Evolutionary conservation across 2,888 invertebrate genomes (phyloP).

Genomic region (Iselma pallidipennis): DNA sequence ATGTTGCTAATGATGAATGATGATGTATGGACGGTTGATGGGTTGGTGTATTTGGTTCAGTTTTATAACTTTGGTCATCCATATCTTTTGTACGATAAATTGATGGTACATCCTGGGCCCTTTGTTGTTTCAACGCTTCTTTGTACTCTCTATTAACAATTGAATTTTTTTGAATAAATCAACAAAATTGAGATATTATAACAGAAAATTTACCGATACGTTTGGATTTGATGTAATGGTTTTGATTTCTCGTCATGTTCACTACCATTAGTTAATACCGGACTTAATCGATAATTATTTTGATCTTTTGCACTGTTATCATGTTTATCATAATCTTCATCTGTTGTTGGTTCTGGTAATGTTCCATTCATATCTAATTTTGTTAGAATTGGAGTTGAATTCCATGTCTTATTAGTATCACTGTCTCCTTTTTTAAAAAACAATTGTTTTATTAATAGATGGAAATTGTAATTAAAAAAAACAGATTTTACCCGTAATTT

Average conservation of each 20-base stretch:
- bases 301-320: slow-evolving; percentile 17
- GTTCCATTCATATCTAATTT: slow-evolving; percentile 40
- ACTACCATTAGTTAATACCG: slow-evolving; percentile 60
- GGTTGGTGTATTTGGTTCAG: slow-evolving; percentile 58
- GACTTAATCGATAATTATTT: slow-evolving; percentile 16
- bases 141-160: slow-evolving; percentile 79
- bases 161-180: background rate
- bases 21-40: slow-evolving; percentile 49
- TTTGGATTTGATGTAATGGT: slow-evolving; percentile 71
- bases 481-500: slow-evolving; percentile 63
- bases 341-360: slow-evolving; percentile 50
- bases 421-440: background rate
- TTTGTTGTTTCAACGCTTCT: slow-evolving; percentile 84
- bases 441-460: no score
- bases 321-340: slow-evolving; percentile 44
- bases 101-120: slow-evolving; percentile 72
- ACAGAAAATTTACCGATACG: slow-evolving; percentile 67
- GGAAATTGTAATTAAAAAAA: no score
- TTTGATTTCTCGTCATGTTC: slow-evolving; percentile 66
- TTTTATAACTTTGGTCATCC: slow-evolving; percentile 62
- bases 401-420: slow-evolving; percentile 47
- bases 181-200: slow-evolving; percentile 5
- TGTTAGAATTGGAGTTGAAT: slow-evolving; percentile 46
- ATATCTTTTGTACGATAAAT: slow-evolving; percentile 73
- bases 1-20: slow-evolving; percentile 51